Evolutionary conservation across 2,888 invertebrate genomes (phyloP), one percentile per base, ranked within the genome.

Genomic region (Lasioglossum figueresi): DNA sequence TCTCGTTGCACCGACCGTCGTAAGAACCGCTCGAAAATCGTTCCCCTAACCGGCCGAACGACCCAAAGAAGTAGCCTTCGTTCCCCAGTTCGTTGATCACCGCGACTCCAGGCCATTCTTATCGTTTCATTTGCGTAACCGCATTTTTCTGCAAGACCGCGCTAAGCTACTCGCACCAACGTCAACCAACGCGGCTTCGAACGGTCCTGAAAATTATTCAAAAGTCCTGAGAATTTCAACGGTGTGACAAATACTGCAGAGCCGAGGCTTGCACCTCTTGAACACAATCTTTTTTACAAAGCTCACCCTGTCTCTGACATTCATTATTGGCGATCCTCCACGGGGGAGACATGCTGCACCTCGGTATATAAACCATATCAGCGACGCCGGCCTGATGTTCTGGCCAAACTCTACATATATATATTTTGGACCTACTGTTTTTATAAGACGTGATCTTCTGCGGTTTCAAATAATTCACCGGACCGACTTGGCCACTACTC

Each of bases 31-130:
- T 79, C 70, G 83, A 88, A 88, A 90, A 88, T 87, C 81, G 73
- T 59, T 83, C 74, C 14, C 81, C 76, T 70, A 10, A 56, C n/a
- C 34, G 59, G 48, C 56, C 74, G 80, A 82, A 70, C 8, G n/a
- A 19, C 31, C 12, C 71, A 88, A 91, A 90, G 88, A 88, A 73
- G 56, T 85, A 89, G 89, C 92, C 90, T 91, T 92, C 86, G 85
- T 74, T 87, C 87, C 83, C 80, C 87, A 89, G 88, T 90, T 90
- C 85, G 80, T 85, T 84, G 89, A 83, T 87, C 89, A 82, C 71
- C 80, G 73, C 63, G 84, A 74, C 78, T 23, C 78, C 37, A 52
- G 43, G 56, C 77, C 73, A 88, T 89, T 89, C 80, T 89, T 84
- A 52, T 83, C 80, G 66, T 71, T 79, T 75, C 63, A 81, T 88